These are phyloP conservation scores for Paracanthobrama guichenoti DNA, from an alignment of 2,113 vertebrate species.

Conservation along the genomic window DNA sequence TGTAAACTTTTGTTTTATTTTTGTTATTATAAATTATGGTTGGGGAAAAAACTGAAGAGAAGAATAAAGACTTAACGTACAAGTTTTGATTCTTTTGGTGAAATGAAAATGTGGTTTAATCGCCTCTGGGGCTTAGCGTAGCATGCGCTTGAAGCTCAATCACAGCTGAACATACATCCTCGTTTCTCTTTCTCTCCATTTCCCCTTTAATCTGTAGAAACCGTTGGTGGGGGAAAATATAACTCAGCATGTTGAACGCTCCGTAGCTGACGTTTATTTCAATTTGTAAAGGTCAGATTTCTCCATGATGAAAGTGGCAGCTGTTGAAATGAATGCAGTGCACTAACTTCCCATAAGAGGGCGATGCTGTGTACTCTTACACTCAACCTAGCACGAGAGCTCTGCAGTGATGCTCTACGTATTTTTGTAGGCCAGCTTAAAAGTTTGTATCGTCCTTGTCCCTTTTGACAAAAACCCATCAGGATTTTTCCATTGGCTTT, in stretches of 20 bases:
- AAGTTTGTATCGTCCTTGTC: too few relatives aligned
- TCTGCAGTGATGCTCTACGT: too few relatives aligned
- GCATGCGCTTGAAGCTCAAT: not conserved
- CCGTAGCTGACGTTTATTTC: slow-evolving; percentile 20
- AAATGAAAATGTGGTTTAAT: not conserved
- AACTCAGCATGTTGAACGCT: slow-evolving; percentile 40
- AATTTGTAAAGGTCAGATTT: slow-evolving; percentile 47
- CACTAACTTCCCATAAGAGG: slow-evolving; percentile 18
- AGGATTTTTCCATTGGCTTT: too few relatives aligned
- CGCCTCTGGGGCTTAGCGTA: too few relatives aligned
- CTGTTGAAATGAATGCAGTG: not conserved
- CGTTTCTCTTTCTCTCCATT: not conserved
- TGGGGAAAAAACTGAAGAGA: not conserved
- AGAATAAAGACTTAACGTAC: slow-evolving; percentile 26
- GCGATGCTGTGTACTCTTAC: not conserved
- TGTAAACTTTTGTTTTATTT: not conserved
- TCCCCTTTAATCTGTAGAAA: slow-evolving; percentile 18
- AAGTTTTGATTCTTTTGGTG: not conserved
- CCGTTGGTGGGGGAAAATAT: slow-evolving; percentile 52
- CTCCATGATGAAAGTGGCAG: slow-evolving; percentile 49
- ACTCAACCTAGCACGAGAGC: too few relatives aligned
- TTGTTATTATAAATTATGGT: slow-evolving; percentile 13
- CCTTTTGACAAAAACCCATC: too few relatives aligned
- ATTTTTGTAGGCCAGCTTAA: too few relatives aligned
- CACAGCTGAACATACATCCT: not conserved